These are phyloP conservation scores for Scomberomorus guttatus DNA, from an alignment of 2,797 vertebrate genomes.

Conservation along the genomic window DNA sequence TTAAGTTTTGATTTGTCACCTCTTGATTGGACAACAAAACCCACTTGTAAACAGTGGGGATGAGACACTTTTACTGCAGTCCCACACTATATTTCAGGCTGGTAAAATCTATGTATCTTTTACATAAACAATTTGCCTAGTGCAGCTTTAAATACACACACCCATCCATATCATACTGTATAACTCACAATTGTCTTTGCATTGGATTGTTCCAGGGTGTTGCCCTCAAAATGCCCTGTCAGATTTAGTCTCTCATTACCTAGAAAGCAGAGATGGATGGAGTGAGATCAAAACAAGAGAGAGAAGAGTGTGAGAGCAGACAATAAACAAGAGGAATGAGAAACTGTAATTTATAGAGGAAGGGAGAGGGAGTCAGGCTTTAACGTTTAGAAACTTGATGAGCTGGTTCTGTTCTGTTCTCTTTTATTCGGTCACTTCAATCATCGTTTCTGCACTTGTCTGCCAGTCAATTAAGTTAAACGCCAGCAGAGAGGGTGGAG, in stretches of 20 bases:
- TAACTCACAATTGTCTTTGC: neutral
- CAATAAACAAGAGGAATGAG: conserved; percentile 51
- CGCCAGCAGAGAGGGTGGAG: conserved; percentile 49
- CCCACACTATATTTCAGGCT: neutral
- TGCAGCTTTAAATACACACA: conserved; percentile 10
- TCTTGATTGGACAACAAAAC: neutral
- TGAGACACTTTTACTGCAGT: neutral
- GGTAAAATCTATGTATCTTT: neutral
- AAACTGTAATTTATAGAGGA: conserved; percentile 52
- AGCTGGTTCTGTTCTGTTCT: conserved; percentile 62
- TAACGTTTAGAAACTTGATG: conserved; percentile 63
- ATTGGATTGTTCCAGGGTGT: neutral
- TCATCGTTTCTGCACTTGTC: conserved; percentile 35
- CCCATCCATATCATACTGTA: neutral
- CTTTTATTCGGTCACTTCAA: conserved; percentile 56
- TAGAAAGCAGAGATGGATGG: conserved; percentile 23
- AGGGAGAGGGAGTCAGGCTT: conserved; percentile 25
- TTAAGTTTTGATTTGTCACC: neutral
- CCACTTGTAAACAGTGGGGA: neutral
- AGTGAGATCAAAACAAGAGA: neutral
- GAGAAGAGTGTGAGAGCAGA: conserved; percentile 38
- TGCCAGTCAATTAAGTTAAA: conserved; percentile 53
- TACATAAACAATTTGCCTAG: neutral
- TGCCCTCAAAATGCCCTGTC: conserved; percentile 13
- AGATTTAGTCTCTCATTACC: conserved; percentile 29